Evolutionary conservation across 2,888 invertebrate genomes (phyloP).

Genomic region (Danaus chrysippus): DNA sequence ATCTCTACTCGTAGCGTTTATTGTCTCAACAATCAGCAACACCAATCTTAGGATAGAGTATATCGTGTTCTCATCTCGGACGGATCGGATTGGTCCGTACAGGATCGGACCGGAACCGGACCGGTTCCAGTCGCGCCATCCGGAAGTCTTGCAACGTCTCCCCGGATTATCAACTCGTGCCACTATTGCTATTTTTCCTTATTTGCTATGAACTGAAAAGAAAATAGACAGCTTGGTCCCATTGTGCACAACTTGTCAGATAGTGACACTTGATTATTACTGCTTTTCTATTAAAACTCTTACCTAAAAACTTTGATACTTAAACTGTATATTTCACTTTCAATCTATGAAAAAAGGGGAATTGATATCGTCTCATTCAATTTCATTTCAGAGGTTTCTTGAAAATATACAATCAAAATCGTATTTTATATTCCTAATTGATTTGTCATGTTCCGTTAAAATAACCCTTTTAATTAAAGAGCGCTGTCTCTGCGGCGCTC

Average conservation of each 20-base stretch:
- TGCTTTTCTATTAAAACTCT: slow-evolving; percentile 9
- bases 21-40: slow-evolving; percentile 61
- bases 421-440: slow-evolving; percentile 58
- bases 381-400: neutral
- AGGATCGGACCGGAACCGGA: slow-evolving; percentile 41
- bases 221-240: slow-evolving; percentile 14
- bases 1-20: slow-evolving; percentile 48
- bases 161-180: slow-evolving; percentile 63
- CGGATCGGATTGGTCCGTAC: slow-evolving; percentile 48
- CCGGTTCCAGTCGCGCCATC: slow-evolving; percentile 45
- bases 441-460: slow-evolving; percentile 55
- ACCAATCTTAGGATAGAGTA: slow-evolving; percentile 59
- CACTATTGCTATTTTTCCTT: slow-evolving; percentile 50
- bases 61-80: slow-evolving; percentile 49
- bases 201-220: slow-evolving; percentile 45
- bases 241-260: slow-evolving; percentile 13
- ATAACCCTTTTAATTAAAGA: slow-evolving; percentile 6
- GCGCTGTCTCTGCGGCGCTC: neutral
- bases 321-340: neutral
- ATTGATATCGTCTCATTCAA: neutral
- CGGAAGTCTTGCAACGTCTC: slow-evolving; percentile 61
- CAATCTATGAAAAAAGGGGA: neutral
- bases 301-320: neutral
- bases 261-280: slow-evolving; percentile 14
- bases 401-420: slow-evolving; percentile 8